Evolutionary conservation across 2,113 vertebrate genomes (phyloP).

Genomic region (Urocitellus parryii): DNA sequence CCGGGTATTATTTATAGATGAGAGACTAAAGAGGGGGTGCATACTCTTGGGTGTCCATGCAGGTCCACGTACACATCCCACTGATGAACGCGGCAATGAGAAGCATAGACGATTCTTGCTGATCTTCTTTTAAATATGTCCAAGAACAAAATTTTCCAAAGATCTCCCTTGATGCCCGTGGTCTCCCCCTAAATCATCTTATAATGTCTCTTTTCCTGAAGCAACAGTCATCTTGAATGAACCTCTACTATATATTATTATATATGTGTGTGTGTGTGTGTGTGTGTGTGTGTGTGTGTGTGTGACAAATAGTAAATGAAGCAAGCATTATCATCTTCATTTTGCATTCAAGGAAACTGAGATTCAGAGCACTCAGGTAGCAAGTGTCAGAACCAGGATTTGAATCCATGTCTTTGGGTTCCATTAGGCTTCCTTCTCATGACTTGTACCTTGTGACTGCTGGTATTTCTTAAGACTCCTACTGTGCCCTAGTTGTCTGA

Average conservation of each 20-base stretch:
- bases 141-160: neutral
- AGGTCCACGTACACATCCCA: neutral
- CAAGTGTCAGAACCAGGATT: conserved; percentile 11
- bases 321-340: neutral
- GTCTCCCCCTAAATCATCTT: neutral
- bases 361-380: neutral
- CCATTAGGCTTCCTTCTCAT: neutral
- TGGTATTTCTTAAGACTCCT: neutral
- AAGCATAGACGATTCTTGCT: neutral
- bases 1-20: neutral
- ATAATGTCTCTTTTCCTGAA: neutral
- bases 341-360: neutral
- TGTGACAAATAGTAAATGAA: neutral
- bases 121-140: conserved; percentile 19
- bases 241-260: neutral
- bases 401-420: neutral
- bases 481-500: neutral
- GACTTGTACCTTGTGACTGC: neutral
- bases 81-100: neutral
- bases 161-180: neutral
- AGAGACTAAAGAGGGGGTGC: neutral
- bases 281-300: too few relatives aligned
- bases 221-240: neutral
- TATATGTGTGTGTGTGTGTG: neutral
- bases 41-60: neutral